These are phyloP conservation scores for Kryphioiulus occultus DNA, from an alignment of 2,888 invertebrate species.

Conservation along the genomic window DNA sequence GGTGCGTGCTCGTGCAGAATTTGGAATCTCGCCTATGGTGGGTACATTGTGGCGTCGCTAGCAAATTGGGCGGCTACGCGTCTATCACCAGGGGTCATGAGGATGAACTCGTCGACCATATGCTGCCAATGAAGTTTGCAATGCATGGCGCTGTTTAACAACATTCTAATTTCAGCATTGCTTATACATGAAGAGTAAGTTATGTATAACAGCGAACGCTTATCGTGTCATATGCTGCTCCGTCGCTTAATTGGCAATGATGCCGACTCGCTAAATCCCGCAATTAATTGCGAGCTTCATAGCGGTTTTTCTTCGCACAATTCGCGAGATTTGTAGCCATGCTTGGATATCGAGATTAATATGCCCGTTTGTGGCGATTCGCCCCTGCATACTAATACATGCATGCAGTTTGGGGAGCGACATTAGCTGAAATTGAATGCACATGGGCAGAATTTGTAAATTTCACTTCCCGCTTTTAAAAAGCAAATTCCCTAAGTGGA, in stretches of 20 bases:
- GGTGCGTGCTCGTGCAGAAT: background rate
- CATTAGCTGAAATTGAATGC: conserved; percentile 28
- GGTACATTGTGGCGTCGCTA: background rate
- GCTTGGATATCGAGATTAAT: background rate
- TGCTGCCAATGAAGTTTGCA: no score
- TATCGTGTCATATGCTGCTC: no score
- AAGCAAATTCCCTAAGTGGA: conserved; percentile 10
- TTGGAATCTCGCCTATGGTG: background rate
- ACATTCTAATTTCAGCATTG: no score
- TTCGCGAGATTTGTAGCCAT: background rate
- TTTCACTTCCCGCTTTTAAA: conserved; percentile 20
- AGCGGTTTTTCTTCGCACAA: background rate
- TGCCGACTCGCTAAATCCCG: background rate
- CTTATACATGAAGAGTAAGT: no score
- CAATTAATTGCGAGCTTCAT: background rate
- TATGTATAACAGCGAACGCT: no score
- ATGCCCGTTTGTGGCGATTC: background rate
- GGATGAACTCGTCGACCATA: no score
- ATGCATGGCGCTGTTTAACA: no score
- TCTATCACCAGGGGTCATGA: background rate
- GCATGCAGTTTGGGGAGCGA: background rate
- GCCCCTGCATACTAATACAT: background rate
- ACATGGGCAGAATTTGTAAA: conserved; percentile 32
- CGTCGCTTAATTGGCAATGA: no score
- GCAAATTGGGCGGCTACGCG: background rate